phyloP scores from a whole-genome alignment of 2,888 invertebrate species.

The Tortrix viridana region DNA sequence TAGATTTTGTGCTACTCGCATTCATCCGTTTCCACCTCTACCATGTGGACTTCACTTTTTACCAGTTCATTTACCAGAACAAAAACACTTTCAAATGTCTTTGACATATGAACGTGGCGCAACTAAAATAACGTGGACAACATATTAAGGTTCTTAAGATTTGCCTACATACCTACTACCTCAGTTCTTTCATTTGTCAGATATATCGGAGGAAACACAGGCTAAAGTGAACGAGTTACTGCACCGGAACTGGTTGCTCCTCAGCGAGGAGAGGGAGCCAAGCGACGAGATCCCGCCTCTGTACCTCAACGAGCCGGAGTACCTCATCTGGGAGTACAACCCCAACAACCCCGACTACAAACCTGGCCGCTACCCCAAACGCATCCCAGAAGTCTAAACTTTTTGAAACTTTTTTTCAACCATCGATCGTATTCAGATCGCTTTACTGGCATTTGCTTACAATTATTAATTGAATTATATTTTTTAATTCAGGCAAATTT shows the following conservation, averaged over 20 bases:
- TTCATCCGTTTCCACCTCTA: too few species aligned
- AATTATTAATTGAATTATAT: too few species aligned
- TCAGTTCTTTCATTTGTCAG: conserved; percentile 50
- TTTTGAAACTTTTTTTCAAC: not conserved
- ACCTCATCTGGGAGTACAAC: conserved; percentile 80
- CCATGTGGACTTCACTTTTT: not conserved
- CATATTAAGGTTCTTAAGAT: too few species aligned
- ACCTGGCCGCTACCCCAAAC: conserved; percentile 70
- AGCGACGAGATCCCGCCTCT: conserved; percentile 77
- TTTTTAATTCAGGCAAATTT: too few species aligned
- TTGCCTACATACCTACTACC: too few species aligned
- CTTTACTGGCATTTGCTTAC: too few species aligned
- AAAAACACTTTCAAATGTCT: too few species aligned
- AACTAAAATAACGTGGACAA: too few species aligned
- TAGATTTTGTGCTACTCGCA: too few species aligned
- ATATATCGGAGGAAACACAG: conserved; percentile 75
- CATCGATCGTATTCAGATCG: too few species aligned
- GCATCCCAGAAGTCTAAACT: conserved; percentile 63
- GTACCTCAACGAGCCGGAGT: conserved; percentile 77
- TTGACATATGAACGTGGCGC: too few species aligned
- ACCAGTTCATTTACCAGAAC: too few species aligned
- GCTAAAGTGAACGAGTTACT: conserved; percentile 73
- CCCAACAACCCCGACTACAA: conserved; percentile 75
- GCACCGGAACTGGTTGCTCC: conserved; percentile 68
- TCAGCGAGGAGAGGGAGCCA: conserved; percentile 67